phyloP scores from a whole-genome alignment of 2,888 invertebrate genomes.

The Agrochola macilenta region DNA sequence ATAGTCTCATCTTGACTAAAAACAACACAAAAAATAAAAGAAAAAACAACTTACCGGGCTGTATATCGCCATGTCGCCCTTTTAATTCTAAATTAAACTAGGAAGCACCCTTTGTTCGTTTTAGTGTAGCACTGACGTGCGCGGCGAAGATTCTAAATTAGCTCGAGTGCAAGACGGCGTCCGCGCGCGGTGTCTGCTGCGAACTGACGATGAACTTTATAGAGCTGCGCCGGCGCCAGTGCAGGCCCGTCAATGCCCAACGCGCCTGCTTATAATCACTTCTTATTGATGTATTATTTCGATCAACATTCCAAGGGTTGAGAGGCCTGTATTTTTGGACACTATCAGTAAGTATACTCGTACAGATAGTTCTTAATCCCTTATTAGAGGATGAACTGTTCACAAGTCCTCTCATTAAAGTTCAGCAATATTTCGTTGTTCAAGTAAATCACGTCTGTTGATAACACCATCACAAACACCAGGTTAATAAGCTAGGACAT shows the following conservation, averaged over 20 bases:
- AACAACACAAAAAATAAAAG: slow-evolving; percentile 28
- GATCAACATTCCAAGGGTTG: slow-evolving; percentile 82
- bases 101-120: slow-evolving; percentile 82
- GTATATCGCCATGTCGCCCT: slow-evolving; percentile 80
- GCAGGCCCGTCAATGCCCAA: slow-evolving; percentile 73
- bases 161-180: slow-evolving; percentile 71
- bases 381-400: slow-evolving; percentile 25
- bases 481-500: slow-evolving; percentile 73
- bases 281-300: slow-evolving; percentile 73
- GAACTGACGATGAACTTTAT: slow-evolving; percentile 79
- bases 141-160: slow-evolving; percentile 68
- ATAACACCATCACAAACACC: slow-evolving; percentile 46
- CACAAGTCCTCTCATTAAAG: slow-evolving; percentile 40
- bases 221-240: slow-evolving; percentile 75
- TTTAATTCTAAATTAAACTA: slow-evolving; percentile 85
- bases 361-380: slow-evolving; percentile 33
- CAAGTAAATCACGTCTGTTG: slow-evolving; percentile 28
- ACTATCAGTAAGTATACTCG: slow-evolving; percentile 72
- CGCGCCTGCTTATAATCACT: slow-evolving; percentile 77
- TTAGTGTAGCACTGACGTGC: slow-evolving; percentile 70
- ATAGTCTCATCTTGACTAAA: slow-evolving; percentile 50
- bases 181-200: slow-evolving; percentile 75
- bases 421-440: slow-evolving; percentile 30
- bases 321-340: slow-evolving; percentile 80
- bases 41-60: slow-evolving; percentile 79